Base-by-base conservation (phyloP, 2,888 invertebrate species). In the Tenthredo mesomela region DNA sequence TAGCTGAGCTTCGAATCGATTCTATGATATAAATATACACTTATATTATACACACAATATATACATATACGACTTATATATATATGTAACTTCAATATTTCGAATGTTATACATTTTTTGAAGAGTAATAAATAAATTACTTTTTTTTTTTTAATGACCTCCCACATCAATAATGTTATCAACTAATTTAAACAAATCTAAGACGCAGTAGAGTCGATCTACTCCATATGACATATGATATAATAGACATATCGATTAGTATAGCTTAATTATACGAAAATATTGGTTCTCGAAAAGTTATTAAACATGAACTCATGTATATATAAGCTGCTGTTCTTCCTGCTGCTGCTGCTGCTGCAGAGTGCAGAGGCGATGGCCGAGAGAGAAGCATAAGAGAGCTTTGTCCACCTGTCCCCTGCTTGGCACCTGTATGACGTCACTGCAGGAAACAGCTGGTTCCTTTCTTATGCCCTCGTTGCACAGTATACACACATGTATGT, bases 401-500 rank as follows among this genome's bases (percentile, higher is more conserved):
- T 89, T 90, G 90, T 90, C 90, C 90, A 90, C 90, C 90, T 90
- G 90, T 88, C 89, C 89, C 82, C 84, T 75, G 65, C 75, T 87
- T 84, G 86, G 87, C 91, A 89, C 89, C 90, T 90, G 91, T 89
- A 89, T 91, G 91, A 91, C 91, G 91, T 91, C 91, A 91, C 90
- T 89, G 89, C 86, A 90, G 89, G 90, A 91, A 91, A 91, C 91
- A 91, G 91, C 91, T 91, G 91, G 91, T 88, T 87, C 86, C 86
- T 88, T 88, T 87, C 88, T 80, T 80, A 61, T 80, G 80, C 80
- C 80, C 58, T 80, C 80, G 80, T 80, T 80, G 80, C 80, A 61
- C 37, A 80, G 61, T 80, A 40, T 21, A 61, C 61, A 33, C 47
- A 40, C n/a, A 50, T 80, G 15, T 37, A 78, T 29, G 50, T 77